These are phyloP conservation scores for Probaryconus sp. DNA, from an alignment of 1,140 invertebrate species.

Conservation along the genomic window DNA sequence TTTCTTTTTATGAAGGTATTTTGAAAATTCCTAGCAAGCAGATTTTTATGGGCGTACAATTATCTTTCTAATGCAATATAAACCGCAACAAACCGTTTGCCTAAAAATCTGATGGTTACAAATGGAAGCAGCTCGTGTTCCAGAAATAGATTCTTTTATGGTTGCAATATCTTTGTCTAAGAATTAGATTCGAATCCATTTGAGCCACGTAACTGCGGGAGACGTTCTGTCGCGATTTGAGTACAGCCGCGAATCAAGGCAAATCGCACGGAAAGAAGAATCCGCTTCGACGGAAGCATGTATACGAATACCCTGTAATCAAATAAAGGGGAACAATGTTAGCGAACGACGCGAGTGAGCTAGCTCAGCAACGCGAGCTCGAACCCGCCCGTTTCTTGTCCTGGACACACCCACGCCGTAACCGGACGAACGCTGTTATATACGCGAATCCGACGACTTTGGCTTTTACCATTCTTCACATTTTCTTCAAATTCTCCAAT, in stretches of 20 bases:
- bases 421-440: constrained; percentile 71
- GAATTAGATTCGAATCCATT: constrained; percentile 50
- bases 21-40: too few species aligned
- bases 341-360: constrained; percentile 74
- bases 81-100: constrained; percentile 20
- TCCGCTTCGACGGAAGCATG: constrained; percentile 69
- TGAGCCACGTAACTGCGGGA: constrained; percentile 46
- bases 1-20: too few species aligned
- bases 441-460: constrained; percentile 67
- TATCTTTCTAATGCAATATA: constrained; percentile 16
- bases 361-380: constrained; percentile 74
- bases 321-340: constrained; percentile 78
- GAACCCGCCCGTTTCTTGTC: constrained; percentile 79
- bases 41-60: too few species aligned
- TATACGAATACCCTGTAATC: constrained; percentile 77
- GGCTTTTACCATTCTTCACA: constrained; percentile 45
- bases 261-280: constrained; percentile 69
- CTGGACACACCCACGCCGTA: constrained; percentile 78
- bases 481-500: constrained; percentile 37
- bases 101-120: constrained; percentile 6
- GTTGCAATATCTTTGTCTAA: constrained; percentile 41
- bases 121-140: constrained; percentile 39
- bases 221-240: constrained; percentile 47
- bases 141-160: constrained; percentile 19
- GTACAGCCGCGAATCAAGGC: constrained; percentile 35